Evolutionary conservation across 2,113 vertebrate species (phyloP).

Genomic region (Neotoma lepida): DNA sequence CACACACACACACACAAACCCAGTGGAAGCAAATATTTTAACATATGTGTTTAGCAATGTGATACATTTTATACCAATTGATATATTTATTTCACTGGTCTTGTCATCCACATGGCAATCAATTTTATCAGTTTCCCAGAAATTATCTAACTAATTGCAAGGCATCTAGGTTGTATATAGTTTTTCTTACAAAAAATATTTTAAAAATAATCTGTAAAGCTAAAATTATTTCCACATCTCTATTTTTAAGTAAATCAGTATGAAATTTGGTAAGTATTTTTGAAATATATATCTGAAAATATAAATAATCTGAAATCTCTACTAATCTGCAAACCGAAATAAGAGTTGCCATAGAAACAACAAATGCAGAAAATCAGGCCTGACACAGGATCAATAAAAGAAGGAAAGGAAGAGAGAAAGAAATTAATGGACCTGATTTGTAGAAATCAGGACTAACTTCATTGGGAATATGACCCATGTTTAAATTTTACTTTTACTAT

Average conservation of each 20-base stretch:
- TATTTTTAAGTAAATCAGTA: conserved; percentile 13
- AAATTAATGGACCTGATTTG: conserved; percentile 75
- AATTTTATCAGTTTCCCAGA: not conserved
- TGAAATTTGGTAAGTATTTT: conserved; percentile 69
- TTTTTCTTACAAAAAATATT: conserved; percentile 45
- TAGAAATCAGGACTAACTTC: conserved; percentile 62
- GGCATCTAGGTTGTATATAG: not conserved
- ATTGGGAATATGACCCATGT: conserved; percentile 22
- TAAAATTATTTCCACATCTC: not conserved
- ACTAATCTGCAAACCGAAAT: conserved; percentile 78
- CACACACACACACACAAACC: not conserved
- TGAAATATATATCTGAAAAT: conserved; percentile 63
- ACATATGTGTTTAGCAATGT: not conserved
- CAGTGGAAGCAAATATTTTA: conserved; percentile 14
- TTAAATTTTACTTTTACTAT: conserved; percentile 34
- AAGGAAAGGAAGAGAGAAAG: conserved; percentile 16
- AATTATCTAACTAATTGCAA: not conserved
- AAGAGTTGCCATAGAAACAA: conserved; percentile 85
- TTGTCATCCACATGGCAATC: not conserved
- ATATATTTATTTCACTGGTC: conserved; percentile 33
- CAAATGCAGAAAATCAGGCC: conserved; percentile 81
- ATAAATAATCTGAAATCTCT: conserved; percentile 71
- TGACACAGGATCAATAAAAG: conserved; percentile 67
- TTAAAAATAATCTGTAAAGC: not conserved
- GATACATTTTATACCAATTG: conserved; percentile 6